Percentiles rank a stretch among this genome's conserved stretches.
phyloP scores from a whole-genome alignment of 2,888 invertebrate species.

The Bombylius major region DNA sequence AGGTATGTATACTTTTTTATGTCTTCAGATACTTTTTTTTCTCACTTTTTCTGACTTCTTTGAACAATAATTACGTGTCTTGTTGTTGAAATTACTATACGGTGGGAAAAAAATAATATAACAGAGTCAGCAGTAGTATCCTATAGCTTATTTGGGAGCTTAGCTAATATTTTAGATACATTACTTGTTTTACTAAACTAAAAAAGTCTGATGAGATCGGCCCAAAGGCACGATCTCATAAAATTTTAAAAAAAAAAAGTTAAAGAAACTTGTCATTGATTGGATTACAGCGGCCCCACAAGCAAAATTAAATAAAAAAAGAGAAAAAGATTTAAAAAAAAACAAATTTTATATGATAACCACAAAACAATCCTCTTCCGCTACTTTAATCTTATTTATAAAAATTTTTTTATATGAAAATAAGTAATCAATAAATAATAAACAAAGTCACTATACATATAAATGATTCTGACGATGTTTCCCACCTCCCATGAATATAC shows the following conservation, averaged over 20 bases:
- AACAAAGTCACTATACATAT: no score
- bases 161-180: no score
- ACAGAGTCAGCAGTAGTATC: no score
- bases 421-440: no score
- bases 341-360: neutral
- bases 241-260: neutral
- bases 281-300: neutral
- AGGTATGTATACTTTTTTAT: neutral
- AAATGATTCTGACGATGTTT: no score
- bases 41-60: neutral
- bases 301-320: neutral
- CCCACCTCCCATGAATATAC: no score
- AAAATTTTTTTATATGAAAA: no score
- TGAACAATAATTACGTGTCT: conserved; percentile 8
- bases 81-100: neutral
- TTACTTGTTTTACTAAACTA: no score
- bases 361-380: no score
- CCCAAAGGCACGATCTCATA: conserved; percentile 5
- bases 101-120: neutral
- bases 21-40: neutral
- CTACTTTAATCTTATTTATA: no score
- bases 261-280: neutral
- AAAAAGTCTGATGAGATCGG: neutral
- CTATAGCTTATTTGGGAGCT: no score
- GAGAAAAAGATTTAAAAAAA: neutral